These are phyloP conservation scores for Lepetodrilus schrolli DNA, from an alignment of 2,888 invertebrate genomes.

Conservation along the genomic window DNA sequence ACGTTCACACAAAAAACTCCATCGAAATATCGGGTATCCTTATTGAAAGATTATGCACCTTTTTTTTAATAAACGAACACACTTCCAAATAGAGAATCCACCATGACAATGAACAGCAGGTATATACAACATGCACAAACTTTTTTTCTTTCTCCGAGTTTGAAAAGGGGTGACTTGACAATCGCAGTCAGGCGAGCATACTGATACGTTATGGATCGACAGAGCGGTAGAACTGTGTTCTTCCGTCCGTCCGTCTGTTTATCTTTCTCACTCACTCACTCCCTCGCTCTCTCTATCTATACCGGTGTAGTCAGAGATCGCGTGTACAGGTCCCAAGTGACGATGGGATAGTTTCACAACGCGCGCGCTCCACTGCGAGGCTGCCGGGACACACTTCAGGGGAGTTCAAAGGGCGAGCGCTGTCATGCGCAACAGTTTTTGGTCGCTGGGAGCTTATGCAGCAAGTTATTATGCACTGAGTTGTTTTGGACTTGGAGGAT, in stretches of 20 bases:
- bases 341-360: slow-evolving; percentile 6
- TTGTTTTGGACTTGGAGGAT: neutral
- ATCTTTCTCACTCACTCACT: neutral
- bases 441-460: slow-evolving; percentile 7
- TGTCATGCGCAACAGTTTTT: slow-evolving; percentile 22
- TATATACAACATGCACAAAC: no score
- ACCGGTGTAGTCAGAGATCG: no score
- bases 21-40: neutral
- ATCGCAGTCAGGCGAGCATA: no score
- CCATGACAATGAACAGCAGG: no score
- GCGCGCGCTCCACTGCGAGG: slow-evolving; percentile 6
- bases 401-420: slow-evolving; percentile 7
- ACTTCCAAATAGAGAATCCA: neutral
- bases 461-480: neutral
- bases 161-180: no score
- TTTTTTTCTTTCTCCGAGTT: no score
- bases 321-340: neutral
- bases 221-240: neutral
- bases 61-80: neutral
- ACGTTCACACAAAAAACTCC: neutral
- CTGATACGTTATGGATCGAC: no score
- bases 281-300: neutral
- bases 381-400: no score
- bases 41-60: no score
- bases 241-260: no score